phyloP scores from a whole-genome alignment of 1,140 invertebrate species.

The Drosophila navojoa region DNA sequence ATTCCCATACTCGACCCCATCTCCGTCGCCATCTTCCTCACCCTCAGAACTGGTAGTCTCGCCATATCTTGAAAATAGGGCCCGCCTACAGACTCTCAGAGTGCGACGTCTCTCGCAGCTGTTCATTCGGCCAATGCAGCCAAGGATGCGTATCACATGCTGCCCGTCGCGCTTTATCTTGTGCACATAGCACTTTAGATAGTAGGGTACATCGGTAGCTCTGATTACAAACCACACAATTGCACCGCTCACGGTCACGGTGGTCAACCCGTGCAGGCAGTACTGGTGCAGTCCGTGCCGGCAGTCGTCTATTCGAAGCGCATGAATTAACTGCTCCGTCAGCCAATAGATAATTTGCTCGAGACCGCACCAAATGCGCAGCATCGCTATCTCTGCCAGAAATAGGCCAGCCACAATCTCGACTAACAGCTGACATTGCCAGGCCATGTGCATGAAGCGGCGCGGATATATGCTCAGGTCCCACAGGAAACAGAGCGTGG shows the following conservation, averaged over 20 bases:
- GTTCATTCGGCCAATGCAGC: slow-evolving; percentile 28
- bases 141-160: slow-evolving; percentile 2
- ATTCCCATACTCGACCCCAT: background rate
- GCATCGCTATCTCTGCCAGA: slow-evolving; percentile 37
- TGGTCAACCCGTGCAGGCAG: slow-evolving; percentile 38
- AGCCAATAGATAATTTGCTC: slow-evolving; percentile 44
- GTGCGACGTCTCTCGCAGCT: slow-evolving; percentile 10
- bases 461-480: slow-evolving; percentile 49
- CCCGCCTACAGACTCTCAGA: slow-evolving; percentile 30
- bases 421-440: slow-evolving; percentile 35
- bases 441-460: slow-evolving; percentile 45
- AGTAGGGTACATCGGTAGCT: slow-evolving; percentile 40
- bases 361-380: slow-evolving; percentile 59
- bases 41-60: background rate
- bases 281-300: slow-evolving; percentile 12
- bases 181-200: background rate
- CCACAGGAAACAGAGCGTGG: slow-evolving; percentile 41
- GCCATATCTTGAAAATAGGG: slow-evolving; percentile 1
- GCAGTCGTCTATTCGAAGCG: background rate
- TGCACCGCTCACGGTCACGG: slow-evolving; percentile 9
- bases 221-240: slow-evolving; percentile 47
- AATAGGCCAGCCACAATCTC: slow-evolving; percentile 45
- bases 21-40: background rate
- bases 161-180: background rate
- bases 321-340: slow-evolving; percentile 1